Evolutionary conservation across 2,113 vertebrate genomes (phyloP), one percentile per base, ranked within the genome.

Genomic region (Urocynchramus pylzowi): DNA sequence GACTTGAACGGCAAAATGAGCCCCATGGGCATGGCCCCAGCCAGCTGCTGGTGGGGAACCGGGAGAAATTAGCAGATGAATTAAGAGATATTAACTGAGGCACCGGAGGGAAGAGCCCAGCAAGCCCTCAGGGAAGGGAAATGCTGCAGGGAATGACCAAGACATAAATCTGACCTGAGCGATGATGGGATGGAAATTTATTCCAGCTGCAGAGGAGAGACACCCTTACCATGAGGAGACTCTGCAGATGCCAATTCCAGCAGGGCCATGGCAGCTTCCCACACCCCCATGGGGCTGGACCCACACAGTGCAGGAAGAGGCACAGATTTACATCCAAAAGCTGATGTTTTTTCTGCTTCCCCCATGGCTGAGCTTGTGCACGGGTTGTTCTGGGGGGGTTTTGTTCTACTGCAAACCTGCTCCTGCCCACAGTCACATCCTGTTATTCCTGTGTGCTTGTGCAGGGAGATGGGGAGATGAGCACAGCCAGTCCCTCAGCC

Each of bases 331-430:
- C 44, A 50, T 50, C 22, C 61, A 45, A 47, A 28, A 42, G 44
- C 2, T 52, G 8, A 7, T 77, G 65, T 23, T 22, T 17, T 27
- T 67, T 44, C 45, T 54, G n/a, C 39, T 76, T 59, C 33, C 20
- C n/a, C 33, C 52, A 9, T 0, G 4, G 33, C 0, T 56, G 45
- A 56, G 50, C 50, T 61, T 0, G 0, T 37, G 23, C 18, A 44
- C 0, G 1, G 50, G 64, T 52, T 57, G 41, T 45, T 81, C 2
- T 33, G 63, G 16, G 9, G 30, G 1, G 27, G 5, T 4, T 9
- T 49, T 37, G 31, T 54, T 54, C 68, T 83, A 23, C 39, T 64
- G 53, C 47, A 71, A 37, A 37, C 47, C 57, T 52, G 64, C 35
- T 80, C 53, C 69, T 69, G 64, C 14, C 27, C 31, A 21, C 24